These are phyloP conservation scores for Labroides dimidiatus DNA, from an alignment of 2,797 vertebrate genomes.

Conservation along the genomic window DNA sequence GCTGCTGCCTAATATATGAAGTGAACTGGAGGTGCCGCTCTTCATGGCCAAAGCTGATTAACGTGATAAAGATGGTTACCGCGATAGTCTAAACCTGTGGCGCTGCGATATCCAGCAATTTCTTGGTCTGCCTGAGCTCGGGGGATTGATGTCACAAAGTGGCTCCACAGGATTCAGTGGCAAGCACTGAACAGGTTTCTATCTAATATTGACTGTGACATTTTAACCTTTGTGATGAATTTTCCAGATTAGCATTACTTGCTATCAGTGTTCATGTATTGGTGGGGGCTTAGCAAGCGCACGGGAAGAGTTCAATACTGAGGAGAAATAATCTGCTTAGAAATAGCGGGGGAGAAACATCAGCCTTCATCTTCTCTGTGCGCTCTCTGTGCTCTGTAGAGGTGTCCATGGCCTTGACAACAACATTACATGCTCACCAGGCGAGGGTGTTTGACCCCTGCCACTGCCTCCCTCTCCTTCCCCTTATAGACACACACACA, in stretches of 20 bases:
- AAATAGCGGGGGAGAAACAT: conserved; percentile 48
- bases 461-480: background rate
- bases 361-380: conserved; percentile 60
- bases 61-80: conserved; percentile 42
- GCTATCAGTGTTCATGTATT: conserved; percentile 27
- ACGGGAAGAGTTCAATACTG: conserved; percentile 43
- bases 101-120: conserved; percentile 39
- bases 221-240: conserved; percentile 73
- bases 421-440: conserved; percentile 74
- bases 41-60: conserved; percentile 47
- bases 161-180: conserved; percentile 50
- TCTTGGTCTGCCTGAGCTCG: conserved; percentile 12
- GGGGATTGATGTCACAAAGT: conserved; percentile 57
- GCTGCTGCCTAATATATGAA: conserved; percentile 30
- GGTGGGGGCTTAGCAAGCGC: conserved; percentile 31
- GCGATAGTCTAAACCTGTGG: conserved; percentile 29
- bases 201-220: conserved; percentile 71
- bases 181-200: conserved; percentile 25
- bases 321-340: conserved; percentile 76
- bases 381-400: conserved; percentile 52
- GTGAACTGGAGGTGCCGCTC: conserved; percentile 31
- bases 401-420: conserved; percentile 75
- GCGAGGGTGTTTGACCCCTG: conserved; percentile 41
- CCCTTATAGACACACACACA: conserved; percentile 16
- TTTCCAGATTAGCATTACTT: conserved; percentile 62